Evolutionary conservation across 92 coral and sea anemone genomes (phyloP), one percentile per base, ranked within the genome.

Genomic region (Porites cylindrica): DNA sequence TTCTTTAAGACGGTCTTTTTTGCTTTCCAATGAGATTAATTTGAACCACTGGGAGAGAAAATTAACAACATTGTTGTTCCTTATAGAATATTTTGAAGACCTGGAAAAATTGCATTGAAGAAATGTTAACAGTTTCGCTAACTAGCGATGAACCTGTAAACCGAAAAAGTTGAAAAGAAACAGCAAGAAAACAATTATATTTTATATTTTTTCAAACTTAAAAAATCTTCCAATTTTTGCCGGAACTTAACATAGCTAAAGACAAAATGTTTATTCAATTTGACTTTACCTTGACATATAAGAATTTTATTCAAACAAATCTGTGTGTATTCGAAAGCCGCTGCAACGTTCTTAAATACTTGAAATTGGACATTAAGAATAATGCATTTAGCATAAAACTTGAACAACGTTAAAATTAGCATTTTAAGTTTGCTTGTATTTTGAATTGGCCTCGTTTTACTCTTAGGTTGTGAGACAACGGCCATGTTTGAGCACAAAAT

Each of bases 251-350:
- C 21, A 6, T 4, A 10, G 38, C 13, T 23, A 11, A 67, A 50
- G 77, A 47, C 14, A 3, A 7, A 68, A 1, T 81, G 76, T 68
- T 81, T 81, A 68, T 51, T 67, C 53, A 52, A 81, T 10, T 81
- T 81, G 75, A 81, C 66, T 17, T 54, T 5, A 47, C 21, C n/a
- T 69, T 81, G 85, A 54, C 85, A 81, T 24, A 47, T 9, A 11
- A 10, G 56, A 68, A n/a, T 52, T 26, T 69, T 51, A 50, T 29
- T 10, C 24, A 16, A 68, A 32, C 14, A 52, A 54, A 54, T 56
- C 61, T 56, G 21, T 26, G n/a, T 19, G 7, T 13, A 5, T 16
- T 47, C 19, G 20, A 19, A 78, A 19, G 59, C 60, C 84, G 54
- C 76, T 26, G 76, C 20, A 38, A 38, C 47, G 47, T 43, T 47